Evolutionary conservation across 2,888 invertebrate species (phyloP), one percentile per base, ranked within the genome.

Genomic region (Agriopis leucophaearia): DNA sequence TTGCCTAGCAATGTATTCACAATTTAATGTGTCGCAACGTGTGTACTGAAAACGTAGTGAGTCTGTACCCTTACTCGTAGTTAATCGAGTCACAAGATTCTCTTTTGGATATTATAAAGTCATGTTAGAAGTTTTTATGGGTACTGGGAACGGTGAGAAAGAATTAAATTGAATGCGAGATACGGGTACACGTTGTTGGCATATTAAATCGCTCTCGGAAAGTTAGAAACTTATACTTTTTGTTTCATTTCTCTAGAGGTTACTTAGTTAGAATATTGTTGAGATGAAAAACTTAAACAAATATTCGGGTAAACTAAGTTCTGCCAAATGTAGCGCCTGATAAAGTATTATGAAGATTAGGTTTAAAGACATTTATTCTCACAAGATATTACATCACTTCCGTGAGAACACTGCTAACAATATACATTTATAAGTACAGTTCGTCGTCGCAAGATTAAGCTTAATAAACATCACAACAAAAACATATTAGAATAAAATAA

Each of bases 81-180:
- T 44, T 7, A 15, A 47, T 1, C 16, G 8, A 61, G 57, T 58
- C 54, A 54, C 69, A 59, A 36, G 8, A 56, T 54, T 27, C 40
- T 62, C 58, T 69, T 62, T 55, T 54, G n/a, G 16, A n/a, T 52
- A 60, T 63, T 63, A 52, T 45, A 63, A 70, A 54, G 44, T 51
- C 42, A 47, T 54, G 69, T 62, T 55, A 58, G 60, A 66, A 67
- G 59, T 55, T 67, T 66, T 66, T 58, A 70, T 66, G 62, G 45
- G 7, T 36, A 9, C 62, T 47, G 6, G 6, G 15, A 55, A 50
- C 44, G 36, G 40, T 52, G 42, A 40, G 18, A 42, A 47, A 59
- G 58, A 61, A 66, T 59, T 52, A 48, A 57, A 56, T 66, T 57
- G 27, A 35, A 57, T 57, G 50, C 36, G 40, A 8, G 16, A 45